phyloP scores from a whole-genome alignment of 2,113 vertebrate genomes.

The Triplophysa dalaica region DNA sequence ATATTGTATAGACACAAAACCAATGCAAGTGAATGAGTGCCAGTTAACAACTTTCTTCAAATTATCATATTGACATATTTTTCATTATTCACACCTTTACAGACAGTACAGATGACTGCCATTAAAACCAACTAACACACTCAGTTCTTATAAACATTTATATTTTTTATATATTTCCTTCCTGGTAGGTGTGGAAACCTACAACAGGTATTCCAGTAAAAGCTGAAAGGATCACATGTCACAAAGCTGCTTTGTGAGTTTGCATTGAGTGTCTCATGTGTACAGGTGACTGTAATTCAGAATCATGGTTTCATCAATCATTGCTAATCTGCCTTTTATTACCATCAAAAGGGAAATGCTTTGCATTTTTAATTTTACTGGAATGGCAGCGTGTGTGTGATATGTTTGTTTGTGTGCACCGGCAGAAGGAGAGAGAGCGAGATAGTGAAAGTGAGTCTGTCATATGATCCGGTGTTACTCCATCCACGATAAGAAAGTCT shows the following conservation, averaged over 20 bases:
- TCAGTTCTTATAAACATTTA: background rate
- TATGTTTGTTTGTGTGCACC: slow-evolving; percentile 27
- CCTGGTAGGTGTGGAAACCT: slow-evolving; percentile 46
- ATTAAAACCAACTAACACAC: background rate
- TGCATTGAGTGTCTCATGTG: slow-evolving; percentile 8
- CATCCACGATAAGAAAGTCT: background rate
- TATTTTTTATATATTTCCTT: slow-evolving; percentile 36
- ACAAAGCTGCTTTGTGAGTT: slow-evolving; percentile 36
- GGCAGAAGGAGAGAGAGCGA: slow-evolving; percentile 5
- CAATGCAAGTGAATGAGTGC: too few relatives aligned
- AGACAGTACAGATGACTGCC: background rate
- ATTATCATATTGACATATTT: too few relatives aligned
- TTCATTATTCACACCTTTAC: too few relatives aligned
- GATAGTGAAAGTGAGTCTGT: slow-evolving; percentile 17
- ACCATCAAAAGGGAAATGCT: slow-evolving; percentile 28
- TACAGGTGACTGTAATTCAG: slow-evolving; percentile 29
- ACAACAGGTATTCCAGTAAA: slow-evolving; percentile 55
- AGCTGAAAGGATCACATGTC: slow-evolving; percentile 40
- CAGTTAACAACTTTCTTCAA: too few relatives aligned
- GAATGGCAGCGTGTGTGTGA: background rate
- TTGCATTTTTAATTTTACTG: slow-evolving; percentile 1
- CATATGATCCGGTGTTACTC: slow-evolving; percentile 18
- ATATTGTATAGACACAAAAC: too few relatives aligned
- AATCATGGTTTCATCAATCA: slow-evolving; percentile 27
- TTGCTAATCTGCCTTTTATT: slow-evolving; percentile 35